Percentiles rank a stretch among this genome's conserved stretches.
Conservation (phyloP, 2,797 vertebrate species). For the Anguilla megastoma region DNA sequence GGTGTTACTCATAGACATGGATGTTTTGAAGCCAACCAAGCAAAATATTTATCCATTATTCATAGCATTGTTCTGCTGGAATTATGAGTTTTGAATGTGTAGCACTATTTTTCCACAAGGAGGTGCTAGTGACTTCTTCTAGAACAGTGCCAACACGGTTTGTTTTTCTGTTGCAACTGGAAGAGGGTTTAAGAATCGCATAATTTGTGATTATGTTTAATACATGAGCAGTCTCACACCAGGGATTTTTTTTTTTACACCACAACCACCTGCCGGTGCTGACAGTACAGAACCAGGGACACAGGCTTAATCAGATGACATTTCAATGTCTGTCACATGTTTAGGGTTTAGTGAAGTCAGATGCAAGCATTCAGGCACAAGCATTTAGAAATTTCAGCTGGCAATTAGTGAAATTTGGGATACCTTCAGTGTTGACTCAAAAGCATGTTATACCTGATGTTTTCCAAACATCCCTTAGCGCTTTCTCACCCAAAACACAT, state of each 20-base stretch:
- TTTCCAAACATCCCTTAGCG: not conserved
- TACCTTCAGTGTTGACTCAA: not conserved
- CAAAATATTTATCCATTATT: not conserved
- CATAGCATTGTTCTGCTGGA: not conserved
- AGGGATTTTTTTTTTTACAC: not conserved
- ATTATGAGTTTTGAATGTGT: not conserved
- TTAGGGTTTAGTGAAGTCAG: not conserved
- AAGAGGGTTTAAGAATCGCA: not conserved
- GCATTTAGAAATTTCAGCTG: not conserved
- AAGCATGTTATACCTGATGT: not conserved
- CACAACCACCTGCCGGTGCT: conserved; percentile 19
- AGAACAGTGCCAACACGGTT: not conserved
- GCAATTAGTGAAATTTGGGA: conserved; percentile 18
- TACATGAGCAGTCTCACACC: not conserved
- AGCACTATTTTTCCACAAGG: not conserved
- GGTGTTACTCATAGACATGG: not conserved
- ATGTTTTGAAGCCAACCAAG: not conserved
- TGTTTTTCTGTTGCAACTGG: not conserved
- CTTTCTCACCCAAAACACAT: not conserved
- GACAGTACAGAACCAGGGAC: not conserved
- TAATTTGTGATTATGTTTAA: conserved; percentile 21
- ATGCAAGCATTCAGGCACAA: not conserved
- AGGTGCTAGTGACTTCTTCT: not conserved
- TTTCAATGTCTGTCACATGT: not conserved
- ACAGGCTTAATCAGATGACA: not conserved